Percentiles rank a stretch among this genome's conserved stretches.
Conservation (phyloP, 53 echinoderm and acorn worm species). For the Echinarachnius parma region DNA sequence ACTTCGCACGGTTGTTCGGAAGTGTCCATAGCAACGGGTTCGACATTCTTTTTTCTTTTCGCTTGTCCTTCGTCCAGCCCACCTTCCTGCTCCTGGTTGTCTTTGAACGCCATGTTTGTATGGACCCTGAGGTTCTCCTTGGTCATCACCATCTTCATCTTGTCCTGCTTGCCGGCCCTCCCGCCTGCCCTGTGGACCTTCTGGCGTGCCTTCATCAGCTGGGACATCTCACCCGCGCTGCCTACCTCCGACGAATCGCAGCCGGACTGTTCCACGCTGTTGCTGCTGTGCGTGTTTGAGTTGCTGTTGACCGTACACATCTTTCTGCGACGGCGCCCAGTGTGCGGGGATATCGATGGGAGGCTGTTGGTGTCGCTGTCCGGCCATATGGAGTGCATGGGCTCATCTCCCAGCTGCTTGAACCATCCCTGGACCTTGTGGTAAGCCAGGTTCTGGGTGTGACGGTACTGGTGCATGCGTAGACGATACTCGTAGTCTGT, state of each 20-base stretch:
- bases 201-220: slow-evolving; percentile 27
- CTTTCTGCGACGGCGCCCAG: not conserved
- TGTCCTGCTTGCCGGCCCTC: not conserved
- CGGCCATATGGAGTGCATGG: slow-evolving; percentile 35
- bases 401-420: slow-evolving; percentile 63
- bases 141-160: not conserved
- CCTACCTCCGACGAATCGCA: slow-evolving; percentile 40
- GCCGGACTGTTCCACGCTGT: slow-evolving; percentile 19
- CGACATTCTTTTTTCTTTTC: too few relatives aligned
- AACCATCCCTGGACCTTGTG: slow-evolving; percentile 93
- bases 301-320: slow-evolving; percentile 17
- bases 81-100: not conserved
- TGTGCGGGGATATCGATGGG: slow-evolving; percentile 9
- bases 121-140: not conserved
- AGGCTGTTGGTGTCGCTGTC: slow-evolving; percentile 57
- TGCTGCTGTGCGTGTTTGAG: slow-evolving; percentile 31
- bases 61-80: too few relatives aligned
- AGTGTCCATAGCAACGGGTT: too few relatives aligned
- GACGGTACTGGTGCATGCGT: slow-evolving; percentile 68
- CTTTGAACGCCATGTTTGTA: too few relatives aligned
- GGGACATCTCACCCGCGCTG: slow-evolving; percentile 40
- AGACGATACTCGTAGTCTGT: slow-evolving; percentile 88
- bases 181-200: slow-evolving; percentile 1
- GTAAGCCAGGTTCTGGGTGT: slow-evolving; percentile 68
- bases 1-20: too few relatives aligned